A percentile compares a stretch with the other conserved stretches of the same genome.
These are phyloP conservation scores for Nephrotoma appendiculata DNA, from an alignment of 2,888 invertebrate genomes.

Conservation along the genomic window DNA sequence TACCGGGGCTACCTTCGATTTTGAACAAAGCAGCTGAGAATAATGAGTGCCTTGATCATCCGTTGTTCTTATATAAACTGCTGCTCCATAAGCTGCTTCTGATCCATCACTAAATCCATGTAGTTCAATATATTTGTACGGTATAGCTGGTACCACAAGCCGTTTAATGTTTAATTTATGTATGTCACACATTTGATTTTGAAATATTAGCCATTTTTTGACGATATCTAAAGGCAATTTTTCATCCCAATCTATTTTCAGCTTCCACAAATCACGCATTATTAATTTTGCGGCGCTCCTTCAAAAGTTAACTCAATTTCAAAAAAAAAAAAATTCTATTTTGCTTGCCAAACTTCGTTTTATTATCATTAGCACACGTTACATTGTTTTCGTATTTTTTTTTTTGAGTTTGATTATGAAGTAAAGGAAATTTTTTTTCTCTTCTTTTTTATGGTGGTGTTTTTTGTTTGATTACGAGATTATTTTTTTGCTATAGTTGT, in stretches of 20 bases:
- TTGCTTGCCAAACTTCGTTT: too few species aligned
- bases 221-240: not conserved
- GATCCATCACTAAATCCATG: not conserved
- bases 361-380: too few species aligned
- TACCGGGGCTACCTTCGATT: not conserved
- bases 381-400: too few species aligned
- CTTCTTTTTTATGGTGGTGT: too few species aligned
- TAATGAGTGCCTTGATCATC: not conserved
- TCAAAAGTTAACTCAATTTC: too few species aligned
- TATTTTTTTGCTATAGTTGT: too few species aligned
- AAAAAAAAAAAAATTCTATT: too few species aligned
- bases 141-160: not conserved
- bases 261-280: not conserved
- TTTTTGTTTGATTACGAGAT: too few species aligned
- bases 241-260: not conserved
- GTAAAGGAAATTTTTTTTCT: too few species aligned
- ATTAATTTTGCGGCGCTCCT: too few species aligned
- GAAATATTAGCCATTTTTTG: not conserved
- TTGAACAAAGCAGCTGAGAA: not conserved
- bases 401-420: too few species aligned
- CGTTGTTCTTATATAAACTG: not conserved
- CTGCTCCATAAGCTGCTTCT: too few species aligned
- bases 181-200: not conserved
- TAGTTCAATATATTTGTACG: not conserved
- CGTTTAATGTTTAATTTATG: not conserved